Evolutionary conservation across 2,888 invertebrate species (phyloP).

Genomic region (Pomacea canaliculata): DNA sequence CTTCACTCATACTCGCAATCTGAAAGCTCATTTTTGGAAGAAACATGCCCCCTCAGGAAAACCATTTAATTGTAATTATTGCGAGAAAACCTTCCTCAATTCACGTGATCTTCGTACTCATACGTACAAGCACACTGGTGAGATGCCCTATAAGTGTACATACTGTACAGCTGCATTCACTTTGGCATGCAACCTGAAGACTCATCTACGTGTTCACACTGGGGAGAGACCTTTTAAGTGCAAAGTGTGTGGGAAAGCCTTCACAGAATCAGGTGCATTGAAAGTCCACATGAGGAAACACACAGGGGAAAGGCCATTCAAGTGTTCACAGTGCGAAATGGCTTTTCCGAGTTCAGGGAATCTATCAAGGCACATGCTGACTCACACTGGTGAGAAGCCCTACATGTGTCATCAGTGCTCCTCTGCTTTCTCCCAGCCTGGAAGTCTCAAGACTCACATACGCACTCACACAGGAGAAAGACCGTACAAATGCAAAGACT

Average conservation of each 20-base stretch:
- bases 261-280: slow-evolving; percentile 11
- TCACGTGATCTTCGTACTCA: slow-evolving; percentile 10
- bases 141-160: slow-evolving; percentile 15
- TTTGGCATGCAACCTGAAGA: slow-evolving; percentile 21
- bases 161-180: slow-evolving; percentile 17
- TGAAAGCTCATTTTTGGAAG: slow-evolving; percentile 4
- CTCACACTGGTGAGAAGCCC: slow-evolving; percentile 30
- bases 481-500: slow-evolving; percentile 7
- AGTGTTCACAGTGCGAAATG: slow-evolving; percentile 21
- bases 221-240: slow-evolving; percentile 27
- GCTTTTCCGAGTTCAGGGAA: slow-evolving; percentile 20
- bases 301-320: slow-evolving; percentile 28
- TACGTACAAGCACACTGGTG: slow-evolving; percentile 1
- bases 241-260: slow-evolving; percentile 14
- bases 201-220: slow-evolving; percentile 24
- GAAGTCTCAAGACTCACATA: slow-evolving; percentile 17
- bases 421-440: slow-evolving; percentile 20
- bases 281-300: slow-evolving; percentile 28
- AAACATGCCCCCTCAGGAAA: neutral
- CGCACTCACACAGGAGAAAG: slow-evolving; percentile 8
- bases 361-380: slow-evolving; percentile 21
- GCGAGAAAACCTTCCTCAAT: slow-evolving; percentile 10
- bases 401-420: slow-evolving; percentile 19
- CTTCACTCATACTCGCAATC: neutral
- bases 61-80: slow-evolving; percentile 3